phyloP scores from a whole-genome alignment of 2,113 vertebrate species.

The Nibea coibor region DNA sequence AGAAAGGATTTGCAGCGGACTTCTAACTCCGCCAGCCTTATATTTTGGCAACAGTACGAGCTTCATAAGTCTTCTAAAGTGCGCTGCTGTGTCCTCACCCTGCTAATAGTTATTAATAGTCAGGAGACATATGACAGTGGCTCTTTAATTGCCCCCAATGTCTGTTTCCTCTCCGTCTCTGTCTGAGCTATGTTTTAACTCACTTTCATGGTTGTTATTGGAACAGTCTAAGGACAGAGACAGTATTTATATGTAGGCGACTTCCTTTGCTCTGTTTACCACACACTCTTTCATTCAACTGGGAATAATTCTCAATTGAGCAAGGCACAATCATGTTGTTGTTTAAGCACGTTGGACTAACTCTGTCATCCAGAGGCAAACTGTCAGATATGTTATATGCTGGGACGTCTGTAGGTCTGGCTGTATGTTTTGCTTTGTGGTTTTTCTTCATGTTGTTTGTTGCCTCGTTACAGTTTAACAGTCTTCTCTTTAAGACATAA shows the following conservation, averaged over 20 bases:
- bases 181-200: constrained; percentile 24
- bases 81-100: constrained; percentile 30
- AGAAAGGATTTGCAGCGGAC: constrained; percentile 4
- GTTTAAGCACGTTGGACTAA: constrained; percentile 18
- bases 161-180: background rate
- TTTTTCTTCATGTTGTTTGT: constrained; percentile 5
- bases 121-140: constrained; percentile 34
- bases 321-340: constrained; percentile 4
- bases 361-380: background rate
- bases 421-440: background rate
- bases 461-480: constrained; percentile 5
- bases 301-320: constrained; percentile 2
- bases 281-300: constrained; percentile 1
- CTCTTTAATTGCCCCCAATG: constrained; percentile 35
- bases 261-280: constrained; percentile 26
- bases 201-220: constrained; percentile 29
- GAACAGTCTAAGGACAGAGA: constrained; percentile 15
- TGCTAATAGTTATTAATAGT: constrained; percentile 58
- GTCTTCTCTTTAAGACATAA: background rate
- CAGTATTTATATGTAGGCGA: constrained; percentile 25
- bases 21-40: background rate
- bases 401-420: background rate
- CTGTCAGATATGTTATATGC: background rate
- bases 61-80: constrained; percentile 48
- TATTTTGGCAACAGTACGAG: constrained; percentile 61